phyloP scores from a whole-genome alignment of 2,797 vertebrate genomes.

The Notolabrus celidotus region DNA sequence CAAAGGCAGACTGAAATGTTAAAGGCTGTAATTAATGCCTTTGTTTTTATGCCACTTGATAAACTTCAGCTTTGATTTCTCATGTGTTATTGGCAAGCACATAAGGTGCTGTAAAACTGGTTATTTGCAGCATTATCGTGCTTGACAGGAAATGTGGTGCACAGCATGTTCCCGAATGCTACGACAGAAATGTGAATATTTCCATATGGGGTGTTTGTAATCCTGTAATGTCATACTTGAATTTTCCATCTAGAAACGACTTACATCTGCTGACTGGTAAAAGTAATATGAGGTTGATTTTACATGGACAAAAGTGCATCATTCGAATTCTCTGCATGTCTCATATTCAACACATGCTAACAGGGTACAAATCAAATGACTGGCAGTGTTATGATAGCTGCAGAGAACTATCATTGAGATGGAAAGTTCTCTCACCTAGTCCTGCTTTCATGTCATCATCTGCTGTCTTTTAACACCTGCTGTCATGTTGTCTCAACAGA shows the following conservation, averaged over 20 bases:
- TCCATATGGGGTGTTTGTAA: conserved; percentile 2
- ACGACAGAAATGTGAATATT: not conserved
- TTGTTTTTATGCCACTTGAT: no score
- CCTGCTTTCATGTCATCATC: conserved; percentile 46
- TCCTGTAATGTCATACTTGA: not conserved
- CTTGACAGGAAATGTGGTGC: conserved; percentile 3
- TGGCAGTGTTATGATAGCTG: conserved; percentile 18
- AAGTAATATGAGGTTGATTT: conserved; percentile 20
- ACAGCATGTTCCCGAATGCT: not conserved
- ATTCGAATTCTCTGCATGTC: conserved; percentile 16
- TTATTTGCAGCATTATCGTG: not conserved
- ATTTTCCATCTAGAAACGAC: conserved; percentile 8
- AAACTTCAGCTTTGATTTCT: no score
- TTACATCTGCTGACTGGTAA: conserved; percentile 4
- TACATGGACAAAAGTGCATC: conserved; percentile 12
- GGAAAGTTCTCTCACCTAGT: conserved; percentile 5
- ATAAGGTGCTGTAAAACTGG: not conserved
- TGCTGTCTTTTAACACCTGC: no score
- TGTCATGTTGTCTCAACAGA: no score
- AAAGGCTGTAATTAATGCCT: no score
- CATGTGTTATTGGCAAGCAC: not conserved
- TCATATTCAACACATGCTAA: conserved; percentile 19
- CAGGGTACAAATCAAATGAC: conserved; percentile 18
- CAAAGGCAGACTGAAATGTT: no score
- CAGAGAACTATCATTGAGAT: conserved; percentile 4